Evolutionary conservation across 2,797 vertebrate species (phyloP).

Genomic region (Rhyacichthys aspro): DNA sequence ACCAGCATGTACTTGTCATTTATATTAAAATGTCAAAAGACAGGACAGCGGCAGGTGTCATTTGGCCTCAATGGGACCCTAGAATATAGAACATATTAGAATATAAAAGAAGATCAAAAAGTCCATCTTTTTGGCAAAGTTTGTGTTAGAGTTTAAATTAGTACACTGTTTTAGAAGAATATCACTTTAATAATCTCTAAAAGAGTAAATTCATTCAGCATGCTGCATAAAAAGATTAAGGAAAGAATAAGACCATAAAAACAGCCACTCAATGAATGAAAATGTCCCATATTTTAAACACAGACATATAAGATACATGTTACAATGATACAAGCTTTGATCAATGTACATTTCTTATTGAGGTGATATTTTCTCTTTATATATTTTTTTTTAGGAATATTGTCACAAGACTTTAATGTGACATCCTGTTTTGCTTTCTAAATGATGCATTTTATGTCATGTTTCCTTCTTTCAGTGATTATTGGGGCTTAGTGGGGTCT

Average conservation of each 20-base stretch:
- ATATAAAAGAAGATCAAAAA: slow-evolving; percentile 39
- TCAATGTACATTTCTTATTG: too few relatives aligned
- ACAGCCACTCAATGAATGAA: too few relatives aligned
- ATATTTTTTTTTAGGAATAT: neutral
- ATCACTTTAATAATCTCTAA: too few relatives aligned
- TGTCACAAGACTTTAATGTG: neutral
- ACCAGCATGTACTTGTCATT: neutral
- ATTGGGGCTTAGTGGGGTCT: slow-evolving; percentile 77
- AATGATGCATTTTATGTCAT: slow-evolving; percentile 25
- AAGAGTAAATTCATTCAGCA: too few relatives aligned
- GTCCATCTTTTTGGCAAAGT: too few relatives aligned
- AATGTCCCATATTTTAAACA: too few relatives aligned
- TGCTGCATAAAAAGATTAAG: too few relatives aligned
- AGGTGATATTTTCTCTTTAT: neutral
- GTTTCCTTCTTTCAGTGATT: slow-evolving; percentile 79
- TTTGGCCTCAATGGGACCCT: neutral
- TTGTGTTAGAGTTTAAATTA: too few relatives aligned
- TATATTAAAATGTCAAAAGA: neutral
- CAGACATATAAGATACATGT: too few relatives aligned
- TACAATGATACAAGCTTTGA: too few relatives aligned
- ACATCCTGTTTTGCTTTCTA: neutral
- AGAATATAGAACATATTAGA: slow-evolving; percentile 6
- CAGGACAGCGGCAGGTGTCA: neutral
- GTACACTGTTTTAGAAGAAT: too few relatives aligned
- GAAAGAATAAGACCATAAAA: too few relatives aligned